Base-by-base conservation (phyloP, 2,113 vertebrate genomes). In the Phrynosoma blainvillii region DNA sequence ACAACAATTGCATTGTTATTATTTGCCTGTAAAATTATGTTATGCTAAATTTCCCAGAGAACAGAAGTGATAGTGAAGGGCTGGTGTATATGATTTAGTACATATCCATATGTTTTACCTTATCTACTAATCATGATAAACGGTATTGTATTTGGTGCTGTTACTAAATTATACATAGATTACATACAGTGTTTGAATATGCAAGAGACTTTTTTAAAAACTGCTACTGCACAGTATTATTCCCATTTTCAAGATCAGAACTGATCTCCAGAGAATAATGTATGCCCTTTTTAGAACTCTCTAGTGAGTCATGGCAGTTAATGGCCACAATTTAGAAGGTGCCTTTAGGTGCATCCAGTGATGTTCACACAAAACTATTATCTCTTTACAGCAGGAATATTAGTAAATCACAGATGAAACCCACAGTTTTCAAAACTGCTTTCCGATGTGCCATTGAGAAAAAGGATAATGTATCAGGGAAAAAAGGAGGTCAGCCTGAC, bases 21-120 rank as follows among this genome's bases (percentile, higher is more conserved):
- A 94, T 96, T 97, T 97, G 91, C 92, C 90, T 92, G 93, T 91
- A 88, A 93, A 95, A 95, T 92, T 91, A 95, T 91, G 93, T 95
- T 95, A 91, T 90, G 75, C 88, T 96, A 96, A 92, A 90, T 92
- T 92, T 92, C 94, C 90, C 92, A 90, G 87, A 95, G 94, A 93
- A 75, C 83, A 87, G 82, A 79, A 90, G 76, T 14, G 88, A 90
- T 94, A 84, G 88, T 93, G 92, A 95, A 56, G 89, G 85, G 82
- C 93, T 82, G 77, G 79, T 66, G 79, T 89, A 89, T 92, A 87
- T 82, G 54, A 88, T 62, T 91, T 83, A 80, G 14, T 62, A 70
- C 70, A 56, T 85, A 47, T 25, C 92, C 74, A 59, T 90, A 87
- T 88, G 47, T n/a, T 88, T 77, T 78, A 56, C 75, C 16, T 84